These are phyloP conservation scores for Callaeas wilsoni DNA, from an alignment of 2,113 vertebrate species.

Conservation along the genomic window DNA sequence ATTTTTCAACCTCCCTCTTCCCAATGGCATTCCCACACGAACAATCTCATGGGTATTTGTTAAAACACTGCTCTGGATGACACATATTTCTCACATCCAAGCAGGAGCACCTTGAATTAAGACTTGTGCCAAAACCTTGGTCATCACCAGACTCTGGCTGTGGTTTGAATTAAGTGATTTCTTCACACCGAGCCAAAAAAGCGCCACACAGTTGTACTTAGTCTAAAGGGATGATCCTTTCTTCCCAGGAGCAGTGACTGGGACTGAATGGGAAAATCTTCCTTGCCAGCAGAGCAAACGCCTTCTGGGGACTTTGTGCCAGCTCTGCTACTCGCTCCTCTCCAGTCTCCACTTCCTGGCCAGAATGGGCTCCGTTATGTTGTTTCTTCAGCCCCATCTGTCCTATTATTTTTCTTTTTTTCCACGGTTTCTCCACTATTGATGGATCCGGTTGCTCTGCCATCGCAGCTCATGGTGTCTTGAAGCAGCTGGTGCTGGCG, in stretches of 20 bases:
- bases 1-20: background rate
- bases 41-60: background rate
- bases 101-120: background rate
- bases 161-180: background rate
- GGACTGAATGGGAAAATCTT: background rate
- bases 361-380: background rate
- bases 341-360: background rate
- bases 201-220: fast-evolving
- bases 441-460: background rate
- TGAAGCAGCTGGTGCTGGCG: fast-evolving
- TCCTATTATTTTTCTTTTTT: background rate
- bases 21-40: background rate
- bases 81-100: fast-evolving
- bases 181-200: background rate
- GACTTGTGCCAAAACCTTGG: background rate
- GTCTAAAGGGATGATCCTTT: background rate
- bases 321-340: fast-evolving
- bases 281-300: fast-evolving
- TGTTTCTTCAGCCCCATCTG: slow-evolving; percentile 36
- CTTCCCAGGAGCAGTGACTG: background rate
- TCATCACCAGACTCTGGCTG: background rate
- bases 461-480: fast-evolving
- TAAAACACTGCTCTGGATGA: background rate
- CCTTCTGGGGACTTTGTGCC: background rate
- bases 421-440: fast-evolving